Evolutionary conservation across 2,113 vertebrate genomes (phyloP).

Genomic region (Sclerurus mexicanus): DNA sequence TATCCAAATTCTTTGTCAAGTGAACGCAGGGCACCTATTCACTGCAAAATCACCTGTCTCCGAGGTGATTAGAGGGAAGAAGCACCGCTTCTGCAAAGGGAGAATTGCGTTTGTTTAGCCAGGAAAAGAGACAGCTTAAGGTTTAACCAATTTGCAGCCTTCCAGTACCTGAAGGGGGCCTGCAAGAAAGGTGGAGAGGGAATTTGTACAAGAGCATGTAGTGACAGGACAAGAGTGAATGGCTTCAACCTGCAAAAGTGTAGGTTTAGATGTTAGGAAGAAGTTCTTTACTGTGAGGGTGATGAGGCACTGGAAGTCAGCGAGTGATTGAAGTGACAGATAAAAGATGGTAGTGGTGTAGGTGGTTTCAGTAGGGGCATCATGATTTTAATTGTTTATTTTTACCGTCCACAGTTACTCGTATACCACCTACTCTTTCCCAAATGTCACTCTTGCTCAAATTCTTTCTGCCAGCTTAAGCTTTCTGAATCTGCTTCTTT

Average conservation of each 20-base stretch:
- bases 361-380: not conserved
- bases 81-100: not conserved
- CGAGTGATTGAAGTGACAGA: not conserved
- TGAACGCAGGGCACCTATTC: not conserved
- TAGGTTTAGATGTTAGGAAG: not conserved
- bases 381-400: not conserved
- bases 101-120: not conserved
- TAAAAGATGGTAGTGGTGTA: not conserved
- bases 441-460: not conserved
- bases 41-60: not conserved
- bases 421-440: slow-evolving; percentile 10
- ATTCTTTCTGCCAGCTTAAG: not conserved
- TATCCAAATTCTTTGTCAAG: not conserved
- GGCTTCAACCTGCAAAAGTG: not conserved
- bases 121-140: not conserved
- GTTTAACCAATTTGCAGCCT: not conserved
- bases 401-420: not conserved
- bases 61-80: not conserved
- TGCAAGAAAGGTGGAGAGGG: not conserved
- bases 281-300: not conserved
- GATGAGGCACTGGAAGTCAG: not conserved
- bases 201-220: not conserved
- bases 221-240: too few relatives aligned
- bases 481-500: not conserved
- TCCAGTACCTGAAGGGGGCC: not conserved